A percentile compares a stretch with the other conserved stretches of the same genome.
Conservation (phyloP, 2,888 invertebrate species). For the Ceraclea dissimilis region DNA sequence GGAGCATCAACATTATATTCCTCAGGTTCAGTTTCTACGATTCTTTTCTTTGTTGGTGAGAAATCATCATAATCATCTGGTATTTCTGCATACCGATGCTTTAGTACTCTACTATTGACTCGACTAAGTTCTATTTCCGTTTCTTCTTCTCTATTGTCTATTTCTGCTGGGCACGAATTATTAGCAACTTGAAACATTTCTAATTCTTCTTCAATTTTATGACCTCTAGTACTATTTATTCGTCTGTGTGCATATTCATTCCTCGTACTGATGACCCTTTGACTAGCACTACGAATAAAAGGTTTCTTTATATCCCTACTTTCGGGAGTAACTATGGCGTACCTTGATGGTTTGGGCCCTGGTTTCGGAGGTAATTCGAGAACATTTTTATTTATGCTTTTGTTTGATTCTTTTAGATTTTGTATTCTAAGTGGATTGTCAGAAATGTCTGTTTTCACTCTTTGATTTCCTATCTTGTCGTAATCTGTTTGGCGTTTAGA, state of each 20-base stretch:
- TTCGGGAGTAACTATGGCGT: constrained; percentile 26
- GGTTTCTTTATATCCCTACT: constrained; percentile 13
- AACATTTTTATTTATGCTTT: constrained; percentile 29
- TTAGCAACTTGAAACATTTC: constrained; percentile 43
- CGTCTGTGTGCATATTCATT: constrained; percentile 7
- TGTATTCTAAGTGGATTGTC: constrained; percentile 40
- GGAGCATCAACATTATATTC: constrained; percentile 51
- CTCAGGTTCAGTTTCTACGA: constrained; percentile 40
- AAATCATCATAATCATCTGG: constrained; percentile 42
- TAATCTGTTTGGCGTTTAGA: constrained; percentile 28
- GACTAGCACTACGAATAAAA: constrained; percentile 6
- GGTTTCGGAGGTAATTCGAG: constrained; percentile 45
- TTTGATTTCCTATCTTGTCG: constrained; percentile 36
- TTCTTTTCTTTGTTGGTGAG: constrained; percentile 45
- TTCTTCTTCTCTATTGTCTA: constrained; percentile 26
- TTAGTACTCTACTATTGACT: constrained; percentile 30
- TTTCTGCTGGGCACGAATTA: constrained; percentile 8
- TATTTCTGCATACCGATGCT: constrained; percentile 51
- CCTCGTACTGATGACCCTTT: constrained; percentile 30
- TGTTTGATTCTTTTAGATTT: not conserved
- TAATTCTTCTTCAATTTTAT: constrained; percentile 36
- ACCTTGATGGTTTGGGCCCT: constrained; percentile 43
- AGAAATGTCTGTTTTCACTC: constrained; percentile 43
- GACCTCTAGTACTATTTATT: constrained; percentile 5
- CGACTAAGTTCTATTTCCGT: constrained; percentile 18